Evolutionary conservation across 2,797 vertebrate species (phyloP), one percentile per base, ranked within the genome.

Genomic region (Helarctos malayanus): DNA sequence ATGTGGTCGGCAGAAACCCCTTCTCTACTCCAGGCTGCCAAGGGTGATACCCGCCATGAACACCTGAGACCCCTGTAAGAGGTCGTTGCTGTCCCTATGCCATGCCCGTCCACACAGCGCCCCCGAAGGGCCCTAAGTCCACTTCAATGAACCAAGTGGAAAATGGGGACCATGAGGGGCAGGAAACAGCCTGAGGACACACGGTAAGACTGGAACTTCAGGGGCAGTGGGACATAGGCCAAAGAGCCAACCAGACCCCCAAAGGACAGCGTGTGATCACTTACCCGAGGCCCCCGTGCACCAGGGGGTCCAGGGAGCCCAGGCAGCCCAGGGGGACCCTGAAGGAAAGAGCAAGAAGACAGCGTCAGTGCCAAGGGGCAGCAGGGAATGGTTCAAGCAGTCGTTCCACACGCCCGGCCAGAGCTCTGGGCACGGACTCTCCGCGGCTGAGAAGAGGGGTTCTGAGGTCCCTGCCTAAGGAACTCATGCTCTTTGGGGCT

Each of bases 261-360:
- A 32, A 38, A 91, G 68, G 25, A 88, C 61, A 56, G 15, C 0
- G 0, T 47, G 52, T 19, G 4, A 52, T 10, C 61, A 99, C 99
- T 99, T 98, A 99, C 99, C 98, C 99, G 98, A 41, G 99, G 99
- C 4, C 99, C 99, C 98, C 99, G 99, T 98, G 99, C 99, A 92
- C 99, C 99, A 29, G 99, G 99, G 97, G 99, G 99, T 98, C 99
- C 99, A 98, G 99, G 99, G 96, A 99, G 99, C 71, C 99, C 99
- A 2, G 99, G 99, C 96, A 99, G 98, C 96, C 99, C 99, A 96
- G 99, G 99, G 95, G 99, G 99, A 92, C 99, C 99, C 99, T 99
- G 69, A 81, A 75, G 96, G 98, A 49, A 92, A 97, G 97, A 57
- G 89, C 57, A 97, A 75, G 0, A 84, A 63, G 3, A 61, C 1